Conservation (phyloP, 2,888 invertebrate genomes). For the Acronicta aceris region DNA sequence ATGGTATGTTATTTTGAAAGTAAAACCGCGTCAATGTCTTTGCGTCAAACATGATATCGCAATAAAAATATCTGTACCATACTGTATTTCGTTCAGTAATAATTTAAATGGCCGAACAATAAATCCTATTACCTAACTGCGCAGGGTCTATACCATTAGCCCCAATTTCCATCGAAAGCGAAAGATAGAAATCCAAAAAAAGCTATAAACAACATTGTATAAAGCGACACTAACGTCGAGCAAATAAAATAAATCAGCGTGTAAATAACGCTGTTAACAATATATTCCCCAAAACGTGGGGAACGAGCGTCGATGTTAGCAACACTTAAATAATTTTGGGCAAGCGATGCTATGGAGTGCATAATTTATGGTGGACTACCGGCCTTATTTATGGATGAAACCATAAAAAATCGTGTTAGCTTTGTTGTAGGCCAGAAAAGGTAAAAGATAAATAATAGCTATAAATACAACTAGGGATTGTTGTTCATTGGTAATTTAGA, state of each 20-base stretch:
- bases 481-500: no score
- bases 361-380: constrained; percentile 60
- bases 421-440: constrained; percentile 32
- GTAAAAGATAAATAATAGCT: constrained; percentile 40
- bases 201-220: constrained; percentile 54
- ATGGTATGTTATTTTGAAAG: no score
- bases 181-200: constrained; percentile 49
- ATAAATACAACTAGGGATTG: constrained; percentile 19
- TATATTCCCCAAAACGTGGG: constrained; percentile 72
- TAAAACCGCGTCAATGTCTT: no score
- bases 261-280: constrained; percentile 81
- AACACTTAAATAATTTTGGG: constrained; percentile 75
- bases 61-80: background rate
- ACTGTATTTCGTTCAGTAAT: constrained; percentile 5
- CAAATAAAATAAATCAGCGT: constrained; percentile 76
- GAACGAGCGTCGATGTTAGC: constrained; percentile 72
- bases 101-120: constrained; percentile 26
- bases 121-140: constrained; percentile 20
- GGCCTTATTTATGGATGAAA: constrained; percentile 51
- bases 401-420: constrained; percentile 45
- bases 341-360: constrained; percentile 64
- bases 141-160: constrained; percentile 27
- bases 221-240: constrained; percentile 58
- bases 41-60: no score
- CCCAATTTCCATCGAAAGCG: constrained; percentile 45